phyloP scores from a whole-genome alignment of 2,888 invertebrate species.

The Omphaloscelis lunosa region DNA sequence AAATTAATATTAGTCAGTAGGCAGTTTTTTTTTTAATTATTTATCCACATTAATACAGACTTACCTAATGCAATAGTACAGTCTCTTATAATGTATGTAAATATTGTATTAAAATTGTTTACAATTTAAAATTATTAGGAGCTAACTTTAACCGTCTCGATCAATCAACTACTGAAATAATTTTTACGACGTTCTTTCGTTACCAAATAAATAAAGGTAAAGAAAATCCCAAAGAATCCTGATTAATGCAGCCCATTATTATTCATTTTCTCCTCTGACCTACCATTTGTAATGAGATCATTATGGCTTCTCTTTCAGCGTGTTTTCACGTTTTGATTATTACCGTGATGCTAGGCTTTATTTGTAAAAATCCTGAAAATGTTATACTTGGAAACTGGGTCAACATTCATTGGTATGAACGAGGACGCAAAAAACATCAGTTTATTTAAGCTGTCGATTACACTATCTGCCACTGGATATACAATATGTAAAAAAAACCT shows the following conservation, averaged over 20 bases:
- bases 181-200: background rate
- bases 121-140: background rate
- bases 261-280: constrained; percentile 17
- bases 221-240: background rate
- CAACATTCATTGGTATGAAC: background rate
- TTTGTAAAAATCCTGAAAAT: constrained; percentile 9
- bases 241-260: constrained; percentile 14
- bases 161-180: background rate
- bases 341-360: background rate
- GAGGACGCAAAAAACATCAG: too few species aligned
- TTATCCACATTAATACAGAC: too few species aligned
- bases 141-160: background rate
- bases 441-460: background rate
- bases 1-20: too few species aligned
- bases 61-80: too few species aligned
- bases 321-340: constrained; percentile 14
- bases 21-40: background rate
- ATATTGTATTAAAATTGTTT: background rate
- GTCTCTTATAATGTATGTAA: too few species aligned
- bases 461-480: too few species aligned
- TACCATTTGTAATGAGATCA: constrained; percentile 35
- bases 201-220: constrained; percentile 6
- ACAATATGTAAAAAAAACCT: too few species aligned
- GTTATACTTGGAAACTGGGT: constrained; percentile 9
- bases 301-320: constrained; percentile 12